Conservation (phyloP, 2,113 vertebrate species). For the Erinaceus europaeus region DNA sequence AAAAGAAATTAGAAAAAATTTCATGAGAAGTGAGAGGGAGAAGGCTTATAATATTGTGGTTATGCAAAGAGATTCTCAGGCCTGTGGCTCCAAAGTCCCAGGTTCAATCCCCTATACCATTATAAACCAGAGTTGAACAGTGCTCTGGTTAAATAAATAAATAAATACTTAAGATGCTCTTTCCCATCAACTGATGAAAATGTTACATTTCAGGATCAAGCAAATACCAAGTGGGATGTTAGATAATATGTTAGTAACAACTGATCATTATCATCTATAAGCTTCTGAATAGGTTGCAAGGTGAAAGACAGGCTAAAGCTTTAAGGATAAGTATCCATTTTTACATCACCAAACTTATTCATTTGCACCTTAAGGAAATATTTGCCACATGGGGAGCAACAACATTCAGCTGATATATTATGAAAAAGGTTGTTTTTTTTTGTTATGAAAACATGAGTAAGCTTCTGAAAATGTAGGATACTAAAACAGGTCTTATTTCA, state of each 20-base stretch:
- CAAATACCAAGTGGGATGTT: constrained; percentile 28
- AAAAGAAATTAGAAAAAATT: too few species aligned
- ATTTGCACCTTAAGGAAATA: constrained; percentile 67
- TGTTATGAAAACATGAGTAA: constrained; percentile 45
- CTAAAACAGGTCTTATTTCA: constrained; percentile 9
- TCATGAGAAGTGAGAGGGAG: too few species aligned
- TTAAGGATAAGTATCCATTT: constrained; percentile 53
- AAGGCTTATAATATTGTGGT: too few species aligned
- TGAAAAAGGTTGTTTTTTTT: constrained; percentile 37
- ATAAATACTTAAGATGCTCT: constrained; percentile 15
- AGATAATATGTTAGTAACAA: constrained; percentile 40
- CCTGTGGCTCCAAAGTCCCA: too few species aligned
- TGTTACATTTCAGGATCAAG: constrained; percentile 18
- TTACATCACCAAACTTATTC: constrained; percentile 58
- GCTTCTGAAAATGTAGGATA: constrained; percentile 11
- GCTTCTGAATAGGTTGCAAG: constrained; percentile 50
- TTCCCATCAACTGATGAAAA: constrained; percentile 15
- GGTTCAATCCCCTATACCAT: too few species aligned
- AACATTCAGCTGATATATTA: constrained; percentile 61
- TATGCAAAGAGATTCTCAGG: too few species aligned
- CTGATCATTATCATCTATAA: constrained; percentile 63
- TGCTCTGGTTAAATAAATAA: too few species aligned
- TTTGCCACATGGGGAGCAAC: constrained; percentile 60
- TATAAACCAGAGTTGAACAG: too few species aligned
- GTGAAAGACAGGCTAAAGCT: constrained; percentile 69